Percentiles rank a stretch among this genome's conserved stretches.
phyloP scores from a whole-genome alignment of 2,797 vertebrate genomes.

The Valencia hispanica region DNA sequence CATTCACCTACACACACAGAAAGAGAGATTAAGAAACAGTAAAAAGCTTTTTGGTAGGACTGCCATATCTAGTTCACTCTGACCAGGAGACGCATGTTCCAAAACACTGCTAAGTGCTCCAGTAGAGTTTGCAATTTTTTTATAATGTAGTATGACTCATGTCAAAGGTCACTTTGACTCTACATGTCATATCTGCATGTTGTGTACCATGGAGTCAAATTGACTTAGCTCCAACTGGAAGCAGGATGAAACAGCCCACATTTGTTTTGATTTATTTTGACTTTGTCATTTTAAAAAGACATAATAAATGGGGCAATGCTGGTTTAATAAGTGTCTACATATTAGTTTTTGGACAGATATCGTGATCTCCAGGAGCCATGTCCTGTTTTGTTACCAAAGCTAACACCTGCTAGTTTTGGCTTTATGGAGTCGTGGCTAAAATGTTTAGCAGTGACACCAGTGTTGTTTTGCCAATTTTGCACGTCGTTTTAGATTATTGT shows the following conservation, averaged over 20 bases:
- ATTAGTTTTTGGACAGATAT: background rate
- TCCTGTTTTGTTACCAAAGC: background rate
- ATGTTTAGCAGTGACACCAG: background rate
- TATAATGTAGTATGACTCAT: background rate
- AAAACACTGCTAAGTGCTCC: background rate
- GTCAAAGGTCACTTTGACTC: background rate
- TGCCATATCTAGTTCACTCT: background rate
- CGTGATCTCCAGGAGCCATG: background rate
- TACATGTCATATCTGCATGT: background rate
- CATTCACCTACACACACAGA: conserved; percentile 86
- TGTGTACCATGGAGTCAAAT: background rate
- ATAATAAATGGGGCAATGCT: background rate
- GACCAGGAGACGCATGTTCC: background rate
- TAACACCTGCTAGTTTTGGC: background rate
- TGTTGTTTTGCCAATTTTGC: background rate
- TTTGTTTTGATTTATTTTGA: background rate
- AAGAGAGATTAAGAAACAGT: conserved; percentile 3
- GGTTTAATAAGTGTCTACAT: background rate
- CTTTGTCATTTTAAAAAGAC: background rate
- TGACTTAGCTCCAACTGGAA: background rate
- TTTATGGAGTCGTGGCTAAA: background rate
- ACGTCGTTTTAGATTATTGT: background rate
- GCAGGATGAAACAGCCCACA: background rate
- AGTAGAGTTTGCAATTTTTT: background rate
- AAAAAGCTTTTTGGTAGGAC: background rate